Percentiles rank a stretch among this genome's conserved stretches.
Evolutionary conservation across 2,888 invertebrate species (phyloP).

Genomic region (Uloborus plumipes): DNA sequence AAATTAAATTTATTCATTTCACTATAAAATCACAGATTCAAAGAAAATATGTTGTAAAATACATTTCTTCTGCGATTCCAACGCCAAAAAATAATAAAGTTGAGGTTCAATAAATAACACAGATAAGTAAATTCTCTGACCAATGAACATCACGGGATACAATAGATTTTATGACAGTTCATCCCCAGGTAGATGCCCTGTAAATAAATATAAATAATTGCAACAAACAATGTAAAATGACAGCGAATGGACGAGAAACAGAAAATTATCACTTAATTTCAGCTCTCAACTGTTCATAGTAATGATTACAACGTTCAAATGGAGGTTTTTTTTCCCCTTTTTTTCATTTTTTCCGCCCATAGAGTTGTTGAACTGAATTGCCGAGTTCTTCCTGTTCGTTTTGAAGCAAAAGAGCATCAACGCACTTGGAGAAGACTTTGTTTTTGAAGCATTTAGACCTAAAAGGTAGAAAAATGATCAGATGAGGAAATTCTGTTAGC

Average conservation of each 20-base stretch:
- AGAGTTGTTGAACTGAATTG: conserved; percentile 53
- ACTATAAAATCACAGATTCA: conserved; percentile 50
- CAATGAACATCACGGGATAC: conserved; percentile 24
- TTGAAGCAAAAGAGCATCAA: conserved; percentile 55
- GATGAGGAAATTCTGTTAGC: too few species aligned
- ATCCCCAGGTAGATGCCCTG: too few species aligned
- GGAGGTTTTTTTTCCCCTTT: background rate
- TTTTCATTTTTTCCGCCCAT: conserved; percentile 49
- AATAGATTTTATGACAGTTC: background rate
- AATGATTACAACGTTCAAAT: background rate
- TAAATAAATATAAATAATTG: conserved; percentile 6
- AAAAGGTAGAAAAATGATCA: background rate
- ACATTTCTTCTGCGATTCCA: conserved; percentile 26
- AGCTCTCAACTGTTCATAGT: conserved; percentile 53
- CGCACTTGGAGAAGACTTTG: conserved; percentile 55
- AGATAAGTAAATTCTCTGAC: conserved; percentile 18
- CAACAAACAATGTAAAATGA: conserved; percentile 40
- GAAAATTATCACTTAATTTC: conserved; percentile 36
- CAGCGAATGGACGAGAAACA: conserved; percentile 20
- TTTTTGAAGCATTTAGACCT: conserved; percentile 64
- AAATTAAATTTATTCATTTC: conserved; percentile 52
- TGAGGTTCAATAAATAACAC: conserved; percentile 58
- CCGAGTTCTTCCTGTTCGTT: conserved; percentile 55
- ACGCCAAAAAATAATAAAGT: conserved; percentile 36
- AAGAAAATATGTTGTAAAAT: conserved; percentile 56